Evolutionary conservation across 1,140 invertebrate species (phyloP).

Genomic region (Melanaphis sacchari): DNA sequence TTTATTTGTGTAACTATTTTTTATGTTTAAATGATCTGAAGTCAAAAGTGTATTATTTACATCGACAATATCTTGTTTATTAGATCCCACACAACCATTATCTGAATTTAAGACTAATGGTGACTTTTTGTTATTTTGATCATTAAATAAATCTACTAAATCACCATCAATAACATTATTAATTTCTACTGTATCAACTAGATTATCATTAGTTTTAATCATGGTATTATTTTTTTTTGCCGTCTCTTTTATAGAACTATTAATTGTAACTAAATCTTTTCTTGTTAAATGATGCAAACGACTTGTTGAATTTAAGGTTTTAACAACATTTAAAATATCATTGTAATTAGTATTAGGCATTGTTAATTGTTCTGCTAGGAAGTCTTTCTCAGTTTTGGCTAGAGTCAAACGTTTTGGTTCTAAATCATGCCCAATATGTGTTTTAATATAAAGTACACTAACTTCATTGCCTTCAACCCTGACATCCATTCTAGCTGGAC

Average conservation of each 20-base stretch:
- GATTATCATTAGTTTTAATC: constrained; percentile 10
- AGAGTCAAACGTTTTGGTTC: constrained; percentile 47
- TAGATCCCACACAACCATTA: neutral
- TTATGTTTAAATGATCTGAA: neutral
- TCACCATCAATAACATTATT: constrained; percentile 35
- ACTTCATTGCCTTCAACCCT: constrained; percentile 42
- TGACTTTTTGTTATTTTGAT: constrained; percentile 21
- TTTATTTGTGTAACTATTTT: constrained; percentile 22
- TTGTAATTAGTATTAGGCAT: constrained; percentile 53
- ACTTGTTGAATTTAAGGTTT: constrained; percentile 36
- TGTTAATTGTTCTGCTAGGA: constrained; percentile 36
- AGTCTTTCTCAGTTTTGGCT: constrained; percentile 40
- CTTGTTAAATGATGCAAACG: constrained; percentile 44
- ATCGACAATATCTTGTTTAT: constrained; percentile 8
- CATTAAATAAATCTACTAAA: constrained; percentile 32
- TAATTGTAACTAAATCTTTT: constrained; percentile 54
- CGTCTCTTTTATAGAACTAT: constrained; percentile 47
- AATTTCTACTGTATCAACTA: neutral
- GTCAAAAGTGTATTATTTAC: neutral
- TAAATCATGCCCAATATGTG: constrained; percentile 54
- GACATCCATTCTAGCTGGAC: constrained; percentile 55
- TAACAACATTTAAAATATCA: constrained; percentile 52
- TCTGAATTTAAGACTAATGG: neutral
- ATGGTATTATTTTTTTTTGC: constrained; percentile 29
- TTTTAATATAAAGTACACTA: constrained; percentile 52